Conservation (phyloP, 1,140 invertebrate species). For the Piezodorus guildinii region DNA sequence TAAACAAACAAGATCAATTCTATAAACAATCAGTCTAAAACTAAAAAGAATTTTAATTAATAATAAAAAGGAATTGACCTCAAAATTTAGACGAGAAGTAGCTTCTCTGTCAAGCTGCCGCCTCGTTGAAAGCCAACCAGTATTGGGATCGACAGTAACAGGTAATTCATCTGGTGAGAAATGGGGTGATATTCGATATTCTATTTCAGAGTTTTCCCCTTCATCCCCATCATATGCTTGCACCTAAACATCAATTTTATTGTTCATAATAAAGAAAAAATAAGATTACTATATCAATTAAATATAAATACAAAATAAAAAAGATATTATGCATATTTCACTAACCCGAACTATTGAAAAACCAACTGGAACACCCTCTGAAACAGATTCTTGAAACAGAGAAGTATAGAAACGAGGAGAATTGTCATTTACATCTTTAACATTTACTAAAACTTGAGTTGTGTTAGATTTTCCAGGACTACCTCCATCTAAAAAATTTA, state of each 20-base stretch:
- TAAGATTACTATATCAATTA: neutral
- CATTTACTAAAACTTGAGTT: slow-evolving; percentile 78
- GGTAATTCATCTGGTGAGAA: slow-evolving; percentile 44
- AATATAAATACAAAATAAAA: neutral
- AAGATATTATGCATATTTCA: slow-evolving; percentile 14
- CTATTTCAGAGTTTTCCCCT: slow-evolving; percentile 70
- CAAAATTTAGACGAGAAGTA: slow-evolving; percentile 68
- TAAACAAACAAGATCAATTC: neutral
- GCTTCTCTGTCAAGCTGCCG: slow-evolving; percentile 80
- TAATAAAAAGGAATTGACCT: slow-evolving; percentile 34
- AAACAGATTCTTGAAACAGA: slow-evolving; percentile 83
- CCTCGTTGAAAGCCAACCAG: slow-evolving; percentile 83
- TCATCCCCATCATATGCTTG: slow-evolving; percentile 90
- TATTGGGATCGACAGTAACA: slow-evolving; percentile 66
- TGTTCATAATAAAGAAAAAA: neutral
- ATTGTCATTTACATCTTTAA: slow-evolving; percentile 92
- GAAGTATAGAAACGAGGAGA: slow-evolving; percentile 82
- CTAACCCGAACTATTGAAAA: slow-evolving; percentile 61
- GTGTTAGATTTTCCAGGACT: slow-evolving; percentile 83
- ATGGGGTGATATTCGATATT: slow-evolving; percentile 52
- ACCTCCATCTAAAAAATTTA: slow-evolving; percentile 56
- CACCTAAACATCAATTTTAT: slow-evolving; percentile 39
- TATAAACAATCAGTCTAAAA: neutral
- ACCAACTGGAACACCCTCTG: slow-evolving; percentile 78
- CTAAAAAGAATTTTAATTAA: neutral